These are phyloP conservation scores for Drosophila busckii DNA, from an alignment of 1,140 invertebrate species.

Conservation along the genomic window DNA sequence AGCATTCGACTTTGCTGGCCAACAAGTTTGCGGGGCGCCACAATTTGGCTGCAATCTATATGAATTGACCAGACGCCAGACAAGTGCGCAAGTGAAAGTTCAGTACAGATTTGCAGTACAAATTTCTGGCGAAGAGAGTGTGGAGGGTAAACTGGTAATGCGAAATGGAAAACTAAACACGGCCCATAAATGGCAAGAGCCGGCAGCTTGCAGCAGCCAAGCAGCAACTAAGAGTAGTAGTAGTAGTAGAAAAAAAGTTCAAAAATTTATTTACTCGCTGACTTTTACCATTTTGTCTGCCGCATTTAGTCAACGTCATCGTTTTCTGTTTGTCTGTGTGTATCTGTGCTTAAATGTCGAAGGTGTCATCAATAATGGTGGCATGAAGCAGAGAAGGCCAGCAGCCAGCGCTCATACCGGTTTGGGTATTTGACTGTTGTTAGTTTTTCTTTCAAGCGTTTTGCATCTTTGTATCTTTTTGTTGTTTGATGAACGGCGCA, in stretches of 20 bases:
- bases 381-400: slow-evolving; percentile 4
- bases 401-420: slow-evolving; percentile 43
- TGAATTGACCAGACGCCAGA: slow-evolving; percentile 20
- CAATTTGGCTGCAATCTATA: neutral
- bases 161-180: slow-evolving; percentile 68
- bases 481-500: slow-evolving; percentile 58
- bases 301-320: slow-evolving; percentile 59
- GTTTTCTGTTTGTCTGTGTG: slow-evolving; percentile 22
- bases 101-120: slow-evolving; percentile 26
- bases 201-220: slow-evolving; percentile 30
- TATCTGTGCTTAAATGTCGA: slow-evolving; percentile 59
- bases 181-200: slow-evolving; percentile 59
- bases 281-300: slow-evolving; percentile 67
- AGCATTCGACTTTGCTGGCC: slow-evolving; percentile 15
- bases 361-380: slow-evolving; percentile 67
- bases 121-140: slow-evolving; percentile 7
- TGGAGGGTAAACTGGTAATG: slow-evolving; percentile 44
- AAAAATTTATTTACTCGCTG: slow-evolving; percentile 58
- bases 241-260: slow-evolving; percentile 61
- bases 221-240: no score
- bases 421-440: slow-evolving; percentile 36
- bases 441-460: slow-evolving; percentile 35
- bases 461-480: slow-evolving; percentile 53
- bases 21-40: slow-evolving; percentile 40
- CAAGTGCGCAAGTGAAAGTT: slow-evolving; percentile 70